Base-by-base conservation (phyloP, 2,113 vertebrate species). In the Motacilla tschutschensis region DNA sequence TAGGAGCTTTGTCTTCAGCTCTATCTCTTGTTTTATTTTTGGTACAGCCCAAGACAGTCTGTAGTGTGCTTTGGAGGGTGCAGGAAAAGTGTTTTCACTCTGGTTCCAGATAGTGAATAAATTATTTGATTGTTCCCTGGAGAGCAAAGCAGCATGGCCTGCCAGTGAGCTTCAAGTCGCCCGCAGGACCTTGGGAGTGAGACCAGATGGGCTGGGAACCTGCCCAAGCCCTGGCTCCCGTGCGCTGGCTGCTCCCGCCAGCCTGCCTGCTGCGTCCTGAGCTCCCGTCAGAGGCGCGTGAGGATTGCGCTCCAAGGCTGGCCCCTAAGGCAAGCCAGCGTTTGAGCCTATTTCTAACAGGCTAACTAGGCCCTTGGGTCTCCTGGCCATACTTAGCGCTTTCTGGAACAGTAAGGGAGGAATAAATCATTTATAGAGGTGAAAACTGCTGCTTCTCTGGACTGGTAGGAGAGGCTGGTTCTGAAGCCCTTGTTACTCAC, bases 121-220 rank as follows among this genome's bases (percentile, higher is more conserved):
- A 88, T 69, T 12, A 67, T 84, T 59, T 71, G 72, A 91, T 85
- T 60, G 76, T 40, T 87, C 87, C 87, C 84, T 75, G 89, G 76
- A 85, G 84, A 85, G 43, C 46, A 47, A 75, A 64, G 57, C 5
- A 2, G 4, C 2, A 0, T 12, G 79, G 60, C 29, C 69, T 88
- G 88, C 84, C 89, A 91, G 84, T 15, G 72, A 79, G 84, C 81
- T 79, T 57, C 14, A n/a, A 24, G 46, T 59, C 0, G 2, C 81
- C 88, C 0, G 8, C 33, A 35, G 89, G 75, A 86, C 78, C 57
- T 83, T 12, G 36, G 55, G 80, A 85, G 21, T 10, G 41, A 14
- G 51, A 89, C 14, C 90, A 87, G 90, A 88, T 90, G 93, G 90
- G 67, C 67, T 88, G 90, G 90, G 86, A 84, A 26, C 20, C 44